Conservation (phyloP, 35 echinoderm and acorn worm genomes). For the Antedon bifida region DNA sequence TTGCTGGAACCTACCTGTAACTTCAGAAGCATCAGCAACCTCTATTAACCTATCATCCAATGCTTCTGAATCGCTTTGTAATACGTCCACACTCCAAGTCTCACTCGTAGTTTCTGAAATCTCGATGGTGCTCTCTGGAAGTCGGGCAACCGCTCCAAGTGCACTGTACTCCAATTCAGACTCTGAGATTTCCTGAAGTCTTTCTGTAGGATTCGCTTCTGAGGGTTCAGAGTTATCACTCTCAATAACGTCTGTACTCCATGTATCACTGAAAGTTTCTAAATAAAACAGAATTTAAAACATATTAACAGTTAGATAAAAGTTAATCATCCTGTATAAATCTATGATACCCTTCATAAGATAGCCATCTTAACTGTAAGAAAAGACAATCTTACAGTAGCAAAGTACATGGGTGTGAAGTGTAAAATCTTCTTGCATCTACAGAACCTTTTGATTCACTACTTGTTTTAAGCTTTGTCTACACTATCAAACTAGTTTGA, state of each 20-base stretch:
- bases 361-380: neutral
- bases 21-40: neutral
- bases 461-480: no score
- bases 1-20: neutral
- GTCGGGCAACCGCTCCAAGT: slow-evolving; percentile 19
- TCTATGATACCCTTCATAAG: neutral
- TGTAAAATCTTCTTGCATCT: no score
- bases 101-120: slow-evolving; percentile 77
- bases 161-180: slow-evolving; percentile 21
- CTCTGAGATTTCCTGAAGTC: slow-evolving; percentile 82
- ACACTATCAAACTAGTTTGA: no score
- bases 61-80: slow-evolving; percentile 70
- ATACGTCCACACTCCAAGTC: slow-evolving; percentile 92
- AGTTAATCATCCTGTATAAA: neutral
- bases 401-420: no score
- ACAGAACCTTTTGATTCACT: no score
- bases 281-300: neutral
- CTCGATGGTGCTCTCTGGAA: slow-evolving; percentile 27
- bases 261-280: slow-evolving; percentile 72
- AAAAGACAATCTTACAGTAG: no score
- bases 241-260: slow-evolving; percentile 89
- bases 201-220: slow-evolving; percentile 74
- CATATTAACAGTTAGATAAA: neutral
- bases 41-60: slow-evolving; percentile 12
- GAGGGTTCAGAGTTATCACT: slow-evolving; percentile 79